A percentile compares a stretch with the other conserved stretches of the same genome.
Conservation (phyloP, 2,113 vertebrate genomes). For the Takifugu flavidus region DNA sequence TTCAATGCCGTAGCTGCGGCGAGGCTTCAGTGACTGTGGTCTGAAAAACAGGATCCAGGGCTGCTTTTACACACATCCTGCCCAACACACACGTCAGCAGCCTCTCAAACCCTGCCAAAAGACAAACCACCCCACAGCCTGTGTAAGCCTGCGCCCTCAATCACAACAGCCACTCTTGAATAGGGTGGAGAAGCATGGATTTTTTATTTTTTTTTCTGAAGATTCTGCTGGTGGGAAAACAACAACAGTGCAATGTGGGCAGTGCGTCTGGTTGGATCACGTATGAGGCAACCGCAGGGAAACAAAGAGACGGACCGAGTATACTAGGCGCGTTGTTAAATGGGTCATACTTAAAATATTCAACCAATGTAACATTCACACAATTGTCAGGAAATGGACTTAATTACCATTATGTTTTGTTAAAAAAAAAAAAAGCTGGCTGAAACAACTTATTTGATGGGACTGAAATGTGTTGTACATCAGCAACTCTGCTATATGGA, state of each 20-base stretch:
- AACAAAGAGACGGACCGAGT: neutral
- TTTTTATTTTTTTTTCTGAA: conserved; percentile 4
- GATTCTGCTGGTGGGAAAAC: conserved; percentile 39
- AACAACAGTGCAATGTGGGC: conserved; percentile 24
- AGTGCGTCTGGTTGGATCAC: neutral
- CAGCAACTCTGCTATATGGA: too few relatives aligned
- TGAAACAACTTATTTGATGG: too few relatives aligned
- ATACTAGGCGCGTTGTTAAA: too few relatives aligned
- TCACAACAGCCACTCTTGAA: conserved; percentile 33
- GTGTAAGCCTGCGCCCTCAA: conserved; percentile 49
- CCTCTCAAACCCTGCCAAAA: conserved; percentile 67
- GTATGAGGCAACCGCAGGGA: conserved; percentile 21
- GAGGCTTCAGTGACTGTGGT: conserved; percentile 58
- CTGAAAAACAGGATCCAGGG: conserved; percentile 72
- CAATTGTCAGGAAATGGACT: too few relatives aligned
- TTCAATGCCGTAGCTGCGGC: conserved; percentile 55
- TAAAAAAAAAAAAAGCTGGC: too few relatives aligned
- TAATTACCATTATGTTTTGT: too few relatives aligned
- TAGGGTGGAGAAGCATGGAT: conserved; percentile 33
- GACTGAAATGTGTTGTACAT: too few relatives aligned
- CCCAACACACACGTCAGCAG: conserved; percentile 65
- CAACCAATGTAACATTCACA: too few relatives aligned
- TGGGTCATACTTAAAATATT: too few relatives aligned
- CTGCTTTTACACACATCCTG: conserved; percentile 74
- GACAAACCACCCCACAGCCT: conserved; percentile 57